These are phyloP conservation scores for Pemphredon lugubris DNA, from an alignment of 2,888 invertebrate genomes.

Conservation along the genomic window DNA sequence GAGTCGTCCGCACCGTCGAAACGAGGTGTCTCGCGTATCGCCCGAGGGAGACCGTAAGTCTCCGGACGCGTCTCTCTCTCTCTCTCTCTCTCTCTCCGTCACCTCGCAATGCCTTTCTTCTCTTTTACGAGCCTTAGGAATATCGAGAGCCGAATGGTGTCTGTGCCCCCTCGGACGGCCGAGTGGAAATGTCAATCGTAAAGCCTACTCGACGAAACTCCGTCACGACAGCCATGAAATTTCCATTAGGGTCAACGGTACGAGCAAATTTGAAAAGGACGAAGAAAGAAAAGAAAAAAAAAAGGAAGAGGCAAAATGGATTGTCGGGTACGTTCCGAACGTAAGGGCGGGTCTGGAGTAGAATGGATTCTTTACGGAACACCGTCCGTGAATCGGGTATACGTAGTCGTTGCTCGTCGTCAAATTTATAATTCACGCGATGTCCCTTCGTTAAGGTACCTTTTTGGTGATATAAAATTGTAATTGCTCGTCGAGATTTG, in stretches of 20 bases:
- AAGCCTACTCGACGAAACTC: conserved; percentile 30
- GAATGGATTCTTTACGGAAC: neutral
- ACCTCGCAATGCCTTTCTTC: conserved; percentile 22
- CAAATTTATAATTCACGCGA: too few species aligned
- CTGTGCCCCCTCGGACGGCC: conserved; percentile 2
- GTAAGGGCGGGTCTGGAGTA: neutral
- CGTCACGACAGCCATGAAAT: conserved; percentile 43
- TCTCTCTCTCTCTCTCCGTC: too few species aligned
- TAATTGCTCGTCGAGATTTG: too few species aligned
- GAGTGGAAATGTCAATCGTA: conserved; percentile 23
- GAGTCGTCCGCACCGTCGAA: conserved; percentile 27
- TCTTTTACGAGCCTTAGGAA: conserved; percentile 36
- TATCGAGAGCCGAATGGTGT: conserved; percentile 32
- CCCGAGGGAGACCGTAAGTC: conserved; percentile 7
- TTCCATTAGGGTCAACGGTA: conserved; percentile 41
- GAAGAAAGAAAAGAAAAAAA: neutral
- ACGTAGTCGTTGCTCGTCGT: too few species aligned
- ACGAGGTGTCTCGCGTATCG: conserved; percentile 42
- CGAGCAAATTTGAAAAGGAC: neutral
- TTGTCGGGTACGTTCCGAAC: conserved; percentile 9
- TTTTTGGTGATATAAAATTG: too few species aligned
- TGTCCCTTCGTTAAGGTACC: too few species aligned
- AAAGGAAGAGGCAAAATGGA: neutral
- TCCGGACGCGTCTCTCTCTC: too few species aligned
- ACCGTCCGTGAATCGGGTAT: too few species aligned